These are phyloP conservation scores for Periophthalmus modestus DNA, from an alignment of 2,113 vertebrate genomes.

Conservation along the genomic window DNA sequence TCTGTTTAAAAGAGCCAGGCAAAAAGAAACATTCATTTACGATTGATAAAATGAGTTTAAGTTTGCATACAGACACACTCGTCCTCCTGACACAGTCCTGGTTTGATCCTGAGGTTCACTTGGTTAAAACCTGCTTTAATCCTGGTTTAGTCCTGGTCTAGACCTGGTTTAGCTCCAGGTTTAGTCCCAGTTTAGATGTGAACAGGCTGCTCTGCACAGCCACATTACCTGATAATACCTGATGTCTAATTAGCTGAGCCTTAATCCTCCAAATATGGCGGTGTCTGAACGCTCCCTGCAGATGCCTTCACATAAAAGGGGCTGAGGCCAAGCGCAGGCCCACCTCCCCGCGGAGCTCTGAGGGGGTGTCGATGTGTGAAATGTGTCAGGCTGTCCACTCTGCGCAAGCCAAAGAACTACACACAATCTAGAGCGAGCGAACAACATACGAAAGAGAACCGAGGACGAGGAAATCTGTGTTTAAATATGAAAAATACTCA, in stretches of 20 bases:
- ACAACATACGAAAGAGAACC: not conserved
- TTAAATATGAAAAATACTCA: not conserved
- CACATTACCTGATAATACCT: slow-evolving; percentile 31
- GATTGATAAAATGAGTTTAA: too few species aligned
- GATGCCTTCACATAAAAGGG: slow-evolving; percentile 42
- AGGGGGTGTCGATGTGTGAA: slow-evolving; percentile 54
- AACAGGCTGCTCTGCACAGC: slow-evolving; percentile 29
- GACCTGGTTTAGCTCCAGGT: not conserved
- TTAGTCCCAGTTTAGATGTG: not conserved
- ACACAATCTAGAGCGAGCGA: slow-evolving; percentile 29
- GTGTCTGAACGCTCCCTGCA: slow-evolving; percentile 42
- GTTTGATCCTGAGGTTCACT: too few species aligned
- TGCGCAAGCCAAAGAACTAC: slow-evolving; percentile 38
- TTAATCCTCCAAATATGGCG: slow-evolving; percentile 30
- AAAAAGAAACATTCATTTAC: too few species aligned
- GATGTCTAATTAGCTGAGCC: slow-evolving; percentile 41
- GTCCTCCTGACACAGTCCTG: too few species aligned
- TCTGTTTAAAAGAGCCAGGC: too few species aligned
- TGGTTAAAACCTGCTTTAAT: too few species aligned
- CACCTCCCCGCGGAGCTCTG: slow-evolving; percentile 14
- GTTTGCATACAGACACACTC: too few species aligned
- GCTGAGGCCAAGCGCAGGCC: slow-evolving; percentile 4
- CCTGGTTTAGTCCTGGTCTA: too few species aligned
- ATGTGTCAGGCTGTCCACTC: slow-evolving; percentile 53
- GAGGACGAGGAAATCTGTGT: not conserved